A percentile compares a stretch with the other conserved stretches of the same genome.
These are phyloP conservation scores for Choloepus didactylus DNA, from an alignment of 2,797 vertebrate species.

Conservation along the genomic window DNA sequence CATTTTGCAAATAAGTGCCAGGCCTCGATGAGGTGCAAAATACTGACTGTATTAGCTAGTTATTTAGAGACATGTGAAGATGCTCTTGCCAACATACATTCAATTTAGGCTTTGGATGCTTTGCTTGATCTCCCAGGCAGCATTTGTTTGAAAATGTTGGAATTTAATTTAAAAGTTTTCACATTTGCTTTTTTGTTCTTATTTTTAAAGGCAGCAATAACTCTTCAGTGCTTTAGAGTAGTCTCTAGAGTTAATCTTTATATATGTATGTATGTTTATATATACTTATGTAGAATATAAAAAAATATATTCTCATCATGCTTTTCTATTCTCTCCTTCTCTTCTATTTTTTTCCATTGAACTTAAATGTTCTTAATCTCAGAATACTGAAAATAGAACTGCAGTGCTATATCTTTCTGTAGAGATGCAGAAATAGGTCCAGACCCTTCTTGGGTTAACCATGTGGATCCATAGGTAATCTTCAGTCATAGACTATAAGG, in stretches of 20 bases:
- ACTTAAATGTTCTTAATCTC: slow-evolving; percentile 53
- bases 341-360: slow-evolving; percentile 58
- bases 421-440: background rate
- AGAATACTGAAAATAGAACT: slow-evolving; percentile 37
- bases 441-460: background rate
- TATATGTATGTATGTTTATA: background rate
- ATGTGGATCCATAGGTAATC: background rate
- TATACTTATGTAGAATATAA: slow-evolving; percentile 22
- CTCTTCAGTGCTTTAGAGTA: slow-evolving; percentile 52
- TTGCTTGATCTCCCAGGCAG: slow-evolving; percentile 76
- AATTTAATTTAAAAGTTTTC: slow-evolving; percentile 78
- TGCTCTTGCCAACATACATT: slow-evolving; percentile 82
- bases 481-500: background rate
- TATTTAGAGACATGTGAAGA: slow-evolving; percentile 84
- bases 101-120: slow-evolving; percentile 76
- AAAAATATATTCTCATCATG: background rate
- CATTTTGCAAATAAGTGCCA: slow-evolving; percentile 82
- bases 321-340: slow-evolving; percentile 28
- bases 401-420: slow-evolving; percentile 22
- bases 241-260: slow-evolving; percentile 48
- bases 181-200: slow-evolving; percentile 67
- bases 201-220: slow-evolving; percentile 68
- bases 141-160: slow-evolving; percentile 77
- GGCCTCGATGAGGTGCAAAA: slow-evolving; percentile 81
- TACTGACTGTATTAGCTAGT: slow-evolving; percentile 84